Evolutionary conservation across 2,113 vertebrate species (phyloP).

Genomic region (Cariama cristata): DNA sequence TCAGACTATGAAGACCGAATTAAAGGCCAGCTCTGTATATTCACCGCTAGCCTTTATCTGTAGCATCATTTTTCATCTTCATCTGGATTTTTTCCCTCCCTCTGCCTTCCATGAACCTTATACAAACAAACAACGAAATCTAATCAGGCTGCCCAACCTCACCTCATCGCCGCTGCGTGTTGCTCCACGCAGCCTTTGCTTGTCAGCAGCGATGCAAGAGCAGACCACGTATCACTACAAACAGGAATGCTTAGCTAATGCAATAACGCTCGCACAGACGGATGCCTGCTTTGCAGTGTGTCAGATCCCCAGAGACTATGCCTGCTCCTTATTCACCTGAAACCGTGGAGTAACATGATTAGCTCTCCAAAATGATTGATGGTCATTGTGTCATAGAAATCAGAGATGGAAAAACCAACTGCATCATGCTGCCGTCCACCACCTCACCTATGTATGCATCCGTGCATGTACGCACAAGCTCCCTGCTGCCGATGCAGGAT

Average conservation of each 20-base stretch:
- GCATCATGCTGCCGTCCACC: neutral
- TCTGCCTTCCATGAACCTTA: neutral
- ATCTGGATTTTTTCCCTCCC: neutral
- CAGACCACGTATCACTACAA: neutral
- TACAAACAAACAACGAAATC: neutral
- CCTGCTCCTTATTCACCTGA: constrained; percentile 10
- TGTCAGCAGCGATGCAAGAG: neutral
- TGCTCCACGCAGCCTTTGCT: accelerated
- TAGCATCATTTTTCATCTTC: neutral
- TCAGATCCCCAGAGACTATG: neutral
- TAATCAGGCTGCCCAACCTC: neutral
- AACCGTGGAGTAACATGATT: neutral
- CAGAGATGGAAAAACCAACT: neutral
- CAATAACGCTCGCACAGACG: neutral
- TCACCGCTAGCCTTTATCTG: neutral
- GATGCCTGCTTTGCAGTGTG: neutral
- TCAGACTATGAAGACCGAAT: neutral
- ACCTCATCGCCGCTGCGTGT: neutral
- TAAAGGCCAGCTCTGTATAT: neutral
- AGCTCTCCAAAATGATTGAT: neutral
- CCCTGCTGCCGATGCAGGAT: neutral
- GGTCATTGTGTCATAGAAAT: neutral
- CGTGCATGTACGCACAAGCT: neutral
- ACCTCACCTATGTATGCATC: neutral
- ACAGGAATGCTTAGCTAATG: neutral